A percentile compares a stretch with the other conserved stretches of the same genome.
Evolutionary conservation across 2,797 vertebrate species (phyloP).

Genomic region (Cyprinella venusta): DNA sequence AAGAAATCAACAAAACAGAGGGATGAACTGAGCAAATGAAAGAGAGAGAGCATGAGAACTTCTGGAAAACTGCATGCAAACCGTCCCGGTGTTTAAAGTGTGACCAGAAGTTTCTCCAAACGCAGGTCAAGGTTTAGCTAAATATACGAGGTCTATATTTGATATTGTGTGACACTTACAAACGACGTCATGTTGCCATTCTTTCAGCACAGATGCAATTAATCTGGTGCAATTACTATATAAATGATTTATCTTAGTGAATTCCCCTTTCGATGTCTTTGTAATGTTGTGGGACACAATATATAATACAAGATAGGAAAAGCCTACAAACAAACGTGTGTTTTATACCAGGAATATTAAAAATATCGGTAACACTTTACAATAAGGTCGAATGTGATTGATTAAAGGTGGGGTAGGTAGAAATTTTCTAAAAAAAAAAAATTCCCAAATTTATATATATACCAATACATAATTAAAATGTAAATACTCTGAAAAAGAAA

Average conservation of each 20-base stretch:
- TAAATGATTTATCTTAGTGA: not conserved
- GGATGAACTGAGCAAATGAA: constrained; percentile 72
- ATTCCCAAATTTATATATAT: too few relatives aligned
- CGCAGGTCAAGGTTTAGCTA: not conserved
- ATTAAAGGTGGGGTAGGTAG: too few relatives aligned
- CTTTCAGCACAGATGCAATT: not conserved
- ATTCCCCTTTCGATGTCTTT: not conserved
- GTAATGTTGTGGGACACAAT: not conserved
- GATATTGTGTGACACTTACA: not conserved
- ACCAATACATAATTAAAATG: too few relatives aligned
- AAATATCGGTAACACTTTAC: not conserved
- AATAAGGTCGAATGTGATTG: not conserved
- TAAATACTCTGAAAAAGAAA: too few relatives aligned
- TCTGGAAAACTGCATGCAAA: constrained; percentile 74
- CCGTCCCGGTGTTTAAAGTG: constrained; percentile 56
- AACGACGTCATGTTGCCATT: not conserved
- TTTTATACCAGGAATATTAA: not conserved
- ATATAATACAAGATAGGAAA: not conserved
- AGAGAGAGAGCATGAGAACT: constrained; percentile 68
- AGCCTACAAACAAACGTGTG: not conserved
- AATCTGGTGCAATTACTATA: not conserved
- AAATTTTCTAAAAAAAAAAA: too few relatives aligned
- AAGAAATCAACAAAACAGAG: constrained; percentile 68
- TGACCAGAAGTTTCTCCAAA: constrained; percentile 12
- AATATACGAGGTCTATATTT: not conserved